Evolutionary conservation across 2,888 invertebrate species (phyloP).

Genomic region (Conops quadrifasciatus): DNA sequence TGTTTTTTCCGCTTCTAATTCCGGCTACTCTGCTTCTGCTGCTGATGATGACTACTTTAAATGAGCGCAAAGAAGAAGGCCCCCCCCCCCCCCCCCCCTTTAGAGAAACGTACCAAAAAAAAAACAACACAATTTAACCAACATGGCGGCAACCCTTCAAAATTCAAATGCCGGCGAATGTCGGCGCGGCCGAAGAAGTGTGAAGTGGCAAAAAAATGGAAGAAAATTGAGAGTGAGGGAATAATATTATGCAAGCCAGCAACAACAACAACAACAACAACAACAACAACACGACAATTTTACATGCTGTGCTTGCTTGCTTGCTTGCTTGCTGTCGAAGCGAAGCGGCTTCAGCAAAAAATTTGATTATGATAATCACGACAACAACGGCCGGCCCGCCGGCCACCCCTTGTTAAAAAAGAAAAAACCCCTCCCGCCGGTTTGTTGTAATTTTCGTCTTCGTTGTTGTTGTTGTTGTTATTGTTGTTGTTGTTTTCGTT

Average conservation of each 20-base stretch:
- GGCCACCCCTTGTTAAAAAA: constrained; percentile 24
- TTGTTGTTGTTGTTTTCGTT: neutral
- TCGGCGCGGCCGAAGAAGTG: neutral
- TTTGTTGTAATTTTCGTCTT: neutral
- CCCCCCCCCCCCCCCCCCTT: too few relatives aligned
- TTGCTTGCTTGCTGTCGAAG: constrained; percentile 1
- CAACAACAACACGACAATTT: constrained; percentile 14
- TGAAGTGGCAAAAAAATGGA: constrained; percentile 2
- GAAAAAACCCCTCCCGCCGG: neutral
- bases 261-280: constrained; percentile 1
- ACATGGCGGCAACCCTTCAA: constrained; percentile 32
- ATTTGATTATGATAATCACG: constrained; percentile 35
- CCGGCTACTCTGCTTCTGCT: too few relatives aligned
- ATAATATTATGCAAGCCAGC: neutral
- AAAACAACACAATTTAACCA: neutral
- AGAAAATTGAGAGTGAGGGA: constrained; percentile 3
- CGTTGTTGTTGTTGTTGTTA: constrained; percentile 17
- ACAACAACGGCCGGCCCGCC: neutral
- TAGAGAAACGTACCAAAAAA: neutral
- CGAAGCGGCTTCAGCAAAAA: neutral
- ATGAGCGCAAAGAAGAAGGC: neutral
- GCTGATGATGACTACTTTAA: neutral
- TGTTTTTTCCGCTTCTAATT: too few relatives aligned
- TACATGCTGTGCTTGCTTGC: constrained; percentile 21
- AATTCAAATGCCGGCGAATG: too few relatives aligned